Conservation (phyloP, 2,113 vertebrate genomes). For the Mesoclemmys tuberculata region DNA sequence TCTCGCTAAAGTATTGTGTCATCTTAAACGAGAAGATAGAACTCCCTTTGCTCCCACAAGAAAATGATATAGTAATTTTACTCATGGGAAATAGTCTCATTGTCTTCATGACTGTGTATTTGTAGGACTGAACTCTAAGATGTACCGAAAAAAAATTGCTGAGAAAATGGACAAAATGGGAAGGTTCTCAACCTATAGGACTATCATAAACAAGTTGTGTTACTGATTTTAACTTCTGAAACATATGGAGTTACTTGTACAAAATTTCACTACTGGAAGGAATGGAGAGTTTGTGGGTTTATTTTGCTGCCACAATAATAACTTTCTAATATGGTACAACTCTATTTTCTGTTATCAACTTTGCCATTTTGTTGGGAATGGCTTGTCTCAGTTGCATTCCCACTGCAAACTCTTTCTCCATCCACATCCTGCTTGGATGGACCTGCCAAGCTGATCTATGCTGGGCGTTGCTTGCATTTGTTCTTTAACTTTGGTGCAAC, state of each 20-base stretch:
- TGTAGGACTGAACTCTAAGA: not conserved
- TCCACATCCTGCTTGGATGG: not conserved
- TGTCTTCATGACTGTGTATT: not conserved
- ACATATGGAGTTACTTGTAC: not conserved
- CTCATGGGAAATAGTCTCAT: not conserved
- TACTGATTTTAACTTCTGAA: not conserved
- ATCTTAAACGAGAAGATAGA: not conserved
- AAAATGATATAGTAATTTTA: not conserved
- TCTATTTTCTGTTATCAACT: not conserved
- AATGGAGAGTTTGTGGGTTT: fast-evolving
- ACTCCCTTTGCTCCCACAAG: not conserved
- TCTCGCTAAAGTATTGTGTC: not conserved
- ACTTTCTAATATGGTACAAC: not conserved
- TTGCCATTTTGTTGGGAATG: not conserved
- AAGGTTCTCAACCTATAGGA: not conserved
- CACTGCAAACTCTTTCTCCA: not conserved
- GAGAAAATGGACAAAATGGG: not conserved
- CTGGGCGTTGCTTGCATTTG: not conserved
- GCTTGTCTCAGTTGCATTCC: not conserved
- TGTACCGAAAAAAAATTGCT: not conserved
- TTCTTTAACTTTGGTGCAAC: fast-evolving
- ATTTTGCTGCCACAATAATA: not conserved
- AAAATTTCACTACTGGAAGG: not conserved
- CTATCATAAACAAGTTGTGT: not conserved
- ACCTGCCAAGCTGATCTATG: not conserved